Conservation (phyloP, 2,888 invertebrate genomes). For the Melanophora roralis region DNA sequence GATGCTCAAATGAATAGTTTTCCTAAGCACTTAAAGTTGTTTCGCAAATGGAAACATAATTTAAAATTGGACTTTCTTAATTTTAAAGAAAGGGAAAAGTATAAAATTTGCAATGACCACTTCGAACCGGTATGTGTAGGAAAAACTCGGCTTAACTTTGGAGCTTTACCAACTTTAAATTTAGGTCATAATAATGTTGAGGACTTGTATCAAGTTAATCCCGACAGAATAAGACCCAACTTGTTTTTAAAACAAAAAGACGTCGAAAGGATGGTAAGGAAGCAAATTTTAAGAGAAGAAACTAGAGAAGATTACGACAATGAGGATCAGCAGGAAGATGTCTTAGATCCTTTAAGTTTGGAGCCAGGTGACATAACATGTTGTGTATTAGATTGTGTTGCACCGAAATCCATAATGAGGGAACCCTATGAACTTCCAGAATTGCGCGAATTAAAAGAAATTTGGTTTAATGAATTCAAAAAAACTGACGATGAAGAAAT, state of each 20-base stretch:
- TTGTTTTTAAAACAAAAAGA: slow-evolving; percentile 59
- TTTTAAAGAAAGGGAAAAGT: slow-evolving; percentile 71
- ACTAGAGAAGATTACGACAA: slow-evolving; percentile 45
- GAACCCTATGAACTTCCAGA: slow-evolving; percentile 63
- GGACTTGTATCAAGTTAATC: slow-evolving; percentile 70
- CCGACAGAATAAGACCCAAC: slow-evolving; percentile 55
- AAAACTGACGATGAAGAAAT: slow-evolving; percentile 18
- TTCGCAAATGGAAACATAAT: slow-evolving; percentile 71
- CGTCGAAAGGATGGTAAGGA: slow-evolving; percentile 39
- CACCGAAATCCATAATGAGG: slow-evolving; percentile 61
- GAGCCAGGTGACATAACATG: slow-evolving; percentile 41
- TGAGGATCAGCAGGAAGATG: slow-evolving; percentile 52
- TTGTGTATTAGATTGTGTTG: slow-evolving; percentile 52
- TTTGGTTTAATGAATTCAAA: slow-evolving; percentile 57
- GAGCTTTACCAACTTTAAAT: slow-evolving; percentile 70
- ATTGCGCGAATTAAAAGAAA: slow-evolving; percentile 37
- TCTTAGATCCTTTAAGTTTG: slow-evolving; percentile 42
- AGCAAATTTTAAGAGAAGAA: slow-evolving; percentile 42
- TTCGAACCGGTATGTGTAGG: slow-evolving; percentile 73
- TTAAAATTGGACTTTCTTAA: slow-evolving; percentile 69
- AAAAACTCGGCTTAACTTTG: slow-evolving; percentile 70
- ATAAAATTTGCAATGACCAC: slow-evolving; percentile 72
- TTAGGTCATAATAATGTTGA: slow-evolving; percentile 70
- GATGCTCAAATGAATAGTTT: slow-evolving; percentile 74
- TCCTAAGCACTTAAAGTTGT: slow-evolving; percentile 68